Evolutionary conservation across 1,140 invertebrate genomes (phyloP).

Genomic region (Antheraea pernyi): DNA sequence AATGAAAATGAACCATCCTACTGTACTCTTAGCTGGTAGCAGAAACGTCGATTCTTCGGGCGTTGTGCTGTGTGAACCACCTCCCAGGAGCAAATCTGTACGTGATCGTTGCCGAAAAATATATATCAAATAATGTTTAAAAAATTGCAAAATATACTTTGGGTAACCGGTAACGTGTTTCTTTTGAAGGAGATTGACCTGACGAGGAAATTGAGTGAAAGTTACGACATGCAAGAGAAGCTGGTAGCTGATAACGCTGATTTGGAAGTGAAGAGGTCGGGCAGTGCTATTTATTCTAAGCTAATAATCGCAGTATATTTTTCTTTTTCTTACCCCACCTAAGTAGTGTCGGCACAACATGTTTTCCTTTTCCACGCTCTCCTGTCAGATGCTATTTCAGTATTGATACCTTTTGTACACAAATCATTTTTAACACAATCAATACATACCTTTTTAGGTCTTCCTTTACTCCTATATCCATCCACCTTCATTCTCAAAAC

Average conservation of each 20-base stretch:
- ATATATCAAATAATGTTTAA: too few relatives aligned
- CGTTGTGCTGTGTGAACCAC: conserved; percentile 22
- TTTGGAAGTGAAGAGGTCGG: conserved; percentile 81
- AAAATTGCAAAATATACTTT: conserved; percentile 8
- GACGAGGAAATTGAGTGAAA: conserved; percentile 79
- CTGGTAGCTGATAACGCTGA: conserved; percentile 81
- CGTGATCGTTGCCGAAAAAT: conserved; percentile 24
- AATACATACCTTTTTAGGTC: too few relatives aligned
- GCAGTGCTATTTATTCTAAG: neutral
- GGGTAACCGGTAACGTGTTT: conserved; percentile 3
- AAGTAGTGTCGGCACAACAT: too few relatives aligned
- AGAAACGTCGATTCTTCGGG: conserved; percentile 14
- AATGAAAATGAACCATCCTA: conserved; percentile 50
- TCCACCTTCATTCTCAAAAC: too few relatives aligned
- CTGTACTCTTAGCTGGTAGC: conserved; percentile 31
- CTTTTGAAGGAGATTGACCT: conserved; percentile 68
- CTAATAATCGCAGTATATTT: too few relatives aligned
- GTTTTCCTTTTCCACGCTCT: too few relatives aligned
- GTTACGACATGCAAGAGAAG: conserved; percentile 82
- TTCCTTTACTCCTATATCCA: too few relatives aligned
- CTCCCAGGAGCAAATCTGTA: conserved; percentile 62
- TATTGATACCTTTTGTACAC: too few relatives aligned
- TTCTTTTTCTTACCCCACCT: too few relatives aligned
- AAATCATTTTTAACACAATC: too few relatives aligned
- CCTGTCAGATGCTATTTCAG: too few relatives aligned